Evolutionary conservation across 2,797 vertebrate species (phyloP), one percentile per base, ranked within the genome.

Genomic region (Mormyrops attenuatus): DNA sequence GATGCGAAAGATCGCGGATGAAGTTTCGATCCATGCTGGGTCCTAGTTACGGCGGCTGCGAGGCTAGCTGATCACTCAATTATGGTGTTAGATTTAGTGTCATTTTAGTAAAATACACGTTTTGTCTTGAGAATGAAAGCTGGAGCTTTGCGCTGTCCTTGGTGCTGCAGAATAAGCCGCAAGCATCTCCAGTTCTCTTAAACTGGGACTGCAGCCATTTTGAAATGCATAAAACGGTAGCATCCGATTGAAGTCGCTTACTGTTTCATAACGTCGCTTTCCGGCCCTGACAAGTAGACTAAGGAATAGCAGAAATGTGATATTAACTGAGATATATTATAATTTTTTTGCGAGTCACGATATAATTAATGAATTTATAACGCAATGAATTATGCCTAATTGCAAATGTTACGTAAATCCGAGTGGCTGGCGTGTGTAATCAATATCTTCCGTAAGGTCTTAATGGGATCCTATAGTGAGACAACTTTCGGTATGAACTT

Each of bases 141-240:
- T n/a, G 20, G 77, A n/a, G 53, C 11, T 88, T 91, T 90, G 60
- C 93, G 92, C 95, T 97, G 96, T 96, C 96, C 95, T 90, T 95
- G 96, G 96, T 97, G 92, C 96, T 97, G 96, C n/a, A 9, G 89
- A 22, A 26, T 41, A 66, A 38, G 50, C 17, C 13, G 41, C 60
- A 66, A 66, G 22, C 41, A 77, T 11, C 34, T 15, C 69, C 1
- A 30, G 41, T 77, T 47, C 8, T 55, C 53, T 38, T 38, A 87
- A 41, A 87, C 22, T 17, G 85, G 85, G 50, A 55, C 85, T 87
- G 30, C 26, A 52, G 82, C 82, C 49, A 85, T 85, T 85, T 85
- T 85, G 49, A 49, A 52, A 85, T 49, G 41, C 77, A 26, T 85
- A 85, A 22, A 15, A 20, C 47, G 20, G 11, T 85, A 52, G 47